Conservation (phyloP, 37 sponge, comb jelly and placozoan genomes). For the Halisarca cf. caerulea region DNA sequence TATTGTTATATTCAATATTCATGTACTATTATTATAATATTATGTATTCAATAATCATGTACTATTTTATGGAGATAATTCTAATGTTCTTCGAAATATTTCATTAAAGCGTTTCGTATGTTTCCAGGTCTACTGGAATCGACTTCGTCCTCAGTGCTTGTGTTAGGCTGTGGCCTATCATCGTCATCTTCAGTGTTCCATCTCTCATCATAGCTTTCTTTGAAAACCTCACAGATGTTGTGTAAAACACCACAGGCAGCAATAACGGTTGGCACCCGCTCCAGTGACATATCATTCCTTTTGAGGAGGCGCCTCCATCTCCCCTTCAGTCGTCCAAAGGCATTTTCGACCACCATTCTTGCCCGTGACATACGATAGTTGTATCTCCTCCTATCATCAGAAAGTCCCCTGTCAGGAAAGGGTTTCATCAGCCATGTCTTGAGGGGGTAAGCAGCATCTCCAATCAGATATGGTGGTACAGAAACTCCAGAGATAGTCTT, state of each 20-base stretch:
- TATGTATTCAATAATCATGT: too few species aligned
- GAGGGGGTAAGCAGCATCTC: too few species aligned
- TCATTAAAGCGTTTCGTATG: too few species aligned
- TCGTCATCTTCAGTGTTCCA: conserved; percentile 18
- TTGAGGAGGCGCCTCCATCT: conserved; percentile 48
- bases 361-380: conserved; percentile 52
- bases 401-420: conserved; percentile 24
- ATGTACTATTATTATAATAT: too few species aligned
- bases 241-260: conserved; percentile 29
- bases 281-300: conserved; percentile 13
- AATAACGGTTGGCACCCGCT: neutral
- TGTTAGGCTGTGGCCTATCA: too few species aligned
- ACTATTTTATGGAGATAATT: too few species aligned
- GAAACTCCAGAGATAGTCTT: too few species aligned
- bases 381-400: conserved; percentile 5
- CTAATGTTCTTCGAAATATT: too few species aligned
- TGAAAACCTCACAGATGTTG: conserved; percentile 34
- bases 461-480: too few species aligned
- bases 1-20: too few species aligned
- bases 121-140: too few species aligned
- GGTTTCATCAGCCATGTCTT: conserved; percentile 47
- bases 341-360: conserved; percentile 51
- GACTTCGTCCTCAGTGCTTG: too few species aligned
- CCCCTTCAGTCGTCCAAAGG: conserved; percentile 62
- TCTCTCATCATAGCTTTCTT: conserved; percentile 24